Conservation (phyloP, 1,140 invertebrate genomes). For the Xylocopa sonorina region DNA sequence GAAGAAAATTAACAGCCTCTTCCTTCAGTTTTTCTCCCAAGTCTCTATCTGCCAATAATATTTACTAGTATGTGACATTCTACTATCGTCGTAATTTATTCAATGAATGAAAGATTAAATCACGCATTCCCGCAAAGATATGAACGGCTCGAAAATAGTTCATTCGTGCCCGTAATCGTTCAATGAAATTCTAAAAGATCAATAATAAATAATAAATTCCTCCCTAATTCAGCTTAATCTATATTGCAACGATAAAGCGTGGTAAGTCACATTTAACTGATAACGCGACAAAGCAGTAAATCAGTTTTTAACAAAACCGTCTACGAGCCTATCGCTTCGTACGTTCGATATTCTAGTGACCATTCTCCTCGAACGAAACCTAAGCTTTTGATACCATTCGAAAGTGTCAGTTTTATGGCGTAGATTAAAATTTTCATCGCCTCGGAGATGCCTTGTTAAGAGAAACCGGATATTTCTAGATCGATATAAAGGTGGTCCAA, state of each 20-base stretch:
- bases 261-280: not conserved
- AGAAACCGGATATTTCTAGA: not conserved
- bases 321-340: too few species aligned
- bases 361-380: too few species aligned
- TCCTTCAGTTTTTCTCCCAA: not conserved
- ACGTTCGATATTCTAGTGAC: too few species aligned
- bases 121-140: not conserved
- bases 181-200: slow-evolving; percentile 2
- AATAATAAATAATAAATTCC: not conserved
- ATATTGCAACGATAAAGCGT: not conserved
- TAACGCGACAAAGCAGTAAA: not conserved
- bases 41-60: not conserved
- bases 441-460: not conserved
- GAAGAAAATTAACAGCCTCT: too few species aligned
- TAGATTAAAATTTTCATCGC: not conserved
- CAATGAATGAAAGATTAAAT: slow-evolving; percentile 17
- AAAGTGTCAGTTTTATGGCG: not conserved
- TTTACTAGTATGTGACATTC: not conserved
- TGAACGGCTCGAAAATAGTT: not conserved
- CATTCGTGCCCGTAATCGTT: not conserved
- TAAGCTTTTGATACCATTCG: not conserved
- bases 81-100: not conserved
- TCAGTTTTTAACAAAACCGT: not conserved
- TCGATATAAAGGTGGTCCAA: slow-evolving; percentile 26
- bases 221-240: not conserved